Base-by-base conservation (phyloP, 2,797 vertebrate genomes). In the Nannoperca australis region DNA sequence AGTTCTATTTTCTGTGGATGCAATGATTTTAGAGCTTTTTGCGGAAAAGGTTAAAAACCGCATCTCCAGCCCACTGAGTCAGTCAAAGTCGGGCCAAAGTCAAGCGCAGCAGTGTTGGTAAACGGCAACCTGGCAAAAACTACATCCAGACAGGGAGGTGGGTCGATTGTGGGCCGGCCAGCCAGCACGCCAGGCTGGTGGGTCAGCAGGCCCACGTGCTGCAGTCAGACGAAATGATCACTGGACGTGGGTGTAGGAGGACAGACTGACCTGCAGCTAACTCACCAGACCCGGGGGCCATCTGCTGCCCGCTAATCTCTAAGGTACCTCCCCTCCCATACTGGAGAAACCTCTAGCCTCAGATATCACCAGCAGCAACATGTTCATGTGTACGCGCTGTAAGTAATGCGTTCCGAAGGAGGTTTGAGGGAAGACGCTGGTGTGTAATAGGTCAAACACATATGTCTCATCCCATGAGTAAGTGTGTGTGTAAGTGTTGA, bases 11-110 rank as follows among this genome's bases (percentile, higher is more conserved):
- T 50, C 51, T 45, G 20, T 60, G n/a, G 15, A 62, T 12, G 73
- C 2, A 8, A 61, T 40, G 22, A 71, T 72, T 85, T 84, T n/a
- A 71, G 20, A 76, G 54, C 27, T 69, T 58, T 38, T 36, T 20
- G 51, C 5, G 34, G 50, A 54, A 73, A 74, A 70, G 40, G 59
- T 79, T 73, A 42, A 61, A 85, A 85, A 74, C 27, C 6, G 18
- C 62, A 34, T 60, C 67, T 75, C 51, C 54, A 49, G 66, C 75
- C 77, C 70, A 70, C 63, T 20, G 79, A 86, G 81, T 83, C 50
- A 44, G 75, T 82, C 78, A 92, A 93, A 92, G 91, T 92, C 90
- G 80, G 55, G 63, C 74, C 82, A 93, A 93, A 92, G 92, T 93
- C 88, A 51, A 80, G 56, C 70, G 3, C 90, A 79, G 85, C 20